Base-by-base conservation (phyloP, 2,797 vertebrate genomes). In the Fistularia tabacaria region DNA sequence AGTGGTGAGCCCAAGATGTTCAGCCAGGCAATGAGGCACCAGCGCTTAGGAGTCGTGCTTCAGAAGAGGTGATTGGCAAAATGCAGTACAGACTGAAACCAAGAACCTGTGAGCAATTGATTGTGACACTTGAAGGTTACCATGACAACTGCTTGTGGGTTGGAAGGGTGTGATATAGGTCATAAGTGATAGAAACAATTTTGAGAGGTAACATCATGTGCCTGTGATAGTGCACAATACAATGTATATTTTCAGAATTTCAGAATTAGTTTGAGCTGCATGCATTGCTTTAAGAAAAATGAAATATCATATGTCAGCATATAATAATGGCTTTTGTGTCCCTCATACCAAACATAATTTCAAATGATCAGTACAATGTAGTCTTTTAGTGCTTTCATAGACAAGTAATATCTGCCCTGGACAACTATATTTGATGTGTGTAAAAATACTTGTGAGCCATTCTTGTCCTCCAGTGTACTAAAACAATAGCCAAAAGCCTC, bases 111-210 rank as follows among this genome's bases (percentile, higher is more conserved):
- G 58, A 76, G 70, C 71, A 66, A 89, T 83, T 83, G 83, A 90
- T 87, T 84, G 70, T 77, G 61, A 85, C 69, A 76, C 74, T 80
- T 44, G 50, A 54, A 9, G 44, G 86, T 90, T 83, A 60, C 87
- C 83, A 89, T 87, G 85, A 82, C 78, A 79, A 90, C 86, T 68
- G 45, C 53, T 59, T 69, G 25, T 36, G 79, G 74, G 76, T 75
- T 71, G 45, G 49, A 43, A 61, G 58, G 64, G 64, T 49, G 46
- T 14, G 51, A 61, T 14, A 49, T 58, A 60, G 69, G 66, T 49
- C 68, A 65, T 52, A 54, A 75, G 73, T 68, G 60, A 79, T 15
- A 37, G 36, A 70, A 49, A 51, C 47, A 60, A 50, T 75, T 57
- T 7, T 62, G 39, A n/a, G 6, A 70, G 36, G 62, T 64, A 69